Percentiles rank a stretch among this genome's conserved stretches.
These are phyloP conservation scores for Meloidogyne hapla DNA, from an alignment of 1,140 invertebrate species.

Conservation along the genomic window DNA sequence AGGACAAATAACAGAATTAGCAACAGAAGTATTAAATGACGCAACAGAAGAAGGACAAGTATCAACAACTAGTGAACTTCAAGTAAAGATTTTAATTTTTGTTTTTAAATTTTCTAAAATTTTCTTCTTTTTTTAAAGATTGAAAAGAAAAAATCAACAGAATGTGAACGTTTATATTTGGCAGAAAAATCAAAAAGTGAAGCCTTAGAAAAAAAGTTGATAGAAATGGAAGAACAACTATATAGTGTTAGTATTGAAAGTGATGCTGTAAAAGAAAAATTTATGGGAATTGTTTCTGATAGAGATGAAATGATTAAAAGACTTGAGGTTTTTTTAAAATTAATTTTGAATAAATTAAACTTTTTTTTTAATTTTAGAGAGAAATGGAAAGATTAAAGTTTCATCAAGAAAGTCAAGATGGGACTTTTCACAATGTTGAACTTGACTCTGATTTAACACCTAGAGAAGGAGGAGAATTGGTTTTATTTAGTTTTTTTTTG, in stretches of 20 bases:
- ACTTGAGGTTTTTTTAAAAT: slow-evolving; percentile 10
- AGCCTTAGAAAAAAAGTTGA: slow-evolving; percentile 33
- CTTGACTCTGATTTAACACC: slow-evolving; percentile 2
- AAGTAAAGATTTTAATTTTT: no score
- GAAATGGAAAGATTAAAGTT: slow-evolving; percentile 29
- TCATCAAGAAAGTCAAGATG: slow-evolving; percentile 16
- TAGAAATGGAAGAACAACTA: slow-evolving; percentile 37
- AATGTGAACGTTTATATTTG: slow-evolving; percentile 25
- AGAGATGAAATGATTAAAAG: slow-evolving; percentile 34
- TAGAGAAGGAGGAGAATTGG: slow-evolving; percentile 10
- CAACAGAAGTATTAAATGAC: slow-evolving; percentile 39
- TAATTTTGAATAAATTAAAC: slow-evolving; percentile 22
- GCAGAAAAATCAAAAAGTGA: slow-evolving; percentile 30
- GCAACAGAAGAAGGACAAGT: slow-evolving; percentile 44
- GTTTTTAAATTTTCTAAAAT: background rate
- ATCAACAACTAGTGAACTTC: slow-evolving; percentile 36
- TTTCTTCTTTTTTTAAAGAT: slow-evolving; percentile 26
- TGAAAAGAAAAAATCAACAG: slow-evolving; percentile 41
- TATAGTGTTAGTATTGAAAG: slow-evolving; percentile 32
- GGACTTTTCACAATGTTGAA: slow-evolving; percentile 24
- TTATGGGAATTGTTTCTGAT: slow-evolving; percentile 29
- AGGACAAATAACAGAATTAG: slow-evolving; percentile 36
- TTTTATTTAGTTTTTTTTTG: background rate
- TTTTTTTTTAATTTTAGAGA: slow-evolving; percentile 27
- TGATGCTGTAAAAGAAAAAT: slow-evolving; percentile 40